phyloP scores from a whole-genome alignment of 2,113 vertebrate genomes.

The Narcine bancroftii region DNA sequence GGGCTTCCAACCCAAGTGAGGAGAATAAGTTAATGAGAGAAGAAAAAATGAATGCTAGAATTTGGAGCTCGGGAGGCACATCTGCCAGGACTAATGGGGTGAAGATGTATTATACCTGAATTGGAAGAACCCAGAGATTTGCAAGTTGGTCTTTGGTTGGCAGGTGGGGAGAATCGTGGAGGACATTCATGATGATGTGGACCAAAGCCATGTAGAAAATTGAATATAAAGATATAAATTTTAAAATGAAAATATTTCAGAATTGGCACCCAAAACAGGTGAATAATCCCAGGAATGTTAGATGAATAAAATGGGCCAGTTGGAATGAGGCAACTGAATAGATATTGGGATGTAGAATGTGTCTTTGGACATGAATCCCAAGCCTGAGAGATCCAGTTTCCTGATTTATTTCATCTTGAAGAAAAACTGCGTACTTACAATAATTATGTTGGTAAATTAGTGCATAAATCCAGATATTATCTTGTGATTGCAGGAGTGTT shows the following conservation, averaged over 20 bases:
- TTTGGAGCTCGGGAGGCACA: too few relatives aligned
- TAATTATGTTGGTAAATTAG: neutral
- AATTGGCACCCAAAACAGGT: neutral
- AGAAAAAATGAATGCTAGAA: too few relatives aligned
- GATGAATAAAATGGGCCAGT: neutral
- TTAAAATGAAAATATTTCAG: neutral
- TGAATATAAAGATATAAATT: neutral
- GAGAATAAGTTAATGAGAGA: too few relatives aligned
- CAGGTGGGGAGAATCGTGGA: too few relatives aligned
- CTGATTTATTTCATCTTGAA: neutral
- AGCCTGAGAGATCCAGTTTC: neutral
- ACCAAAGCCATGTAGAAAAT: neutral
- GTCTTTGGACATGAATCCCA: neutral
- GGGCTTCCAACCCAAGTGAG: too few relatives aligned
- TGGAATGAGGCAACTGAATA: neutral
- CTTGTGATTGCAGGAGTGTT: neutral
- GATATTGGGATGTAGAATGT: neutral
- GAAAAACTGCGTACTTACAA: neutral
- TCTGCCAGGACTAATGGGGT: too few relatives aligned
- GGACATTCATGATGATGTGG: neutral
- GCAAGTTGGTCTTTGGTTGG: too few relatives aligned
- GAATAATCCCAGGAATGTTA: too few relatives aligned
- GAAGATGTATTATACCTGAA: too few relatives aligned
- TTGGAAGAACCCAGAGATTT: too few relatives aligned
- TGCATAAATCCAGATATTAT: neutral